phyloP scores from a whole-genome alignment of 1,140 invertebrate genomes.

The Campodea augens region DNA sequence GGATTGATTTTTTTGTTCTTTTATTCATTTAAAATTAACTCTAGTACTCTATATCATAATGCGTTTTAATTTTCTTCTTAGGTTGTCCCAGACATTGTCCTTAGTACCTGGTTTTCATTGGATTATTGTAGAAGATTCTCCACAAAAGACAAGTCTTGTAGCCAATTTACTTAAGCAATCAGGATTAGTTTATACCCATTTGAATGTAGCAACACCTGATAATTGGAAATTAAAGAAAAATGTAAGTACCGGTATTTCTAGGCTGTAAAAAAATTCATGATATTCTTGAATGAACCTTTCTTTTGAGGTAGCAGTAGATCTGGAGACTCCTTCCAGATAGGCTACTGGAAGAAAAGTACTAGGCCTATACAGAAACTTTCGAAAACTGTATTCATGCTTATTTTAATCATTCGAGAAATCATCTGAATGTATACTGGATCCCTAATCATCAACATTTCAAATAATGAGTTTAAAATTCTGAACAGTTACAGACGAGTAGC shows the following conservation, averaged over 20 bases:
- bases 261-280: no score
- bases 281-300: no score
- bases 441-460: no score
- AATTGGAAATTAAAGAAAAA: slow-evolving; percentile 41
- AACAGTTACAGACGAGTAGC: no score
- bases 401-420: no score
- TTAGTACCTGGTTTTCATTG: slow-evolving; percentile 81
- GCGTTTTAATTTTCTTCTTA: slow-evolving; percentile 18
- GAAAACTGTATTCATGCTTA: no score
- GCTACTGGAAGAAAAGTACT: no score
- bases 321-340: no score
- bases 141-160: slow-evolving; percentile 53
- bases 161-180: slow-evolving; percentile 54
- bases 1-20: not conserved
- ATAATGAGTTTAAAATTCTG: no score
- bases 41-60: not conserved
- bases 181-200: slow-evolving; percentile 53
- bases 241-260: slow-evolving; percentile 23
- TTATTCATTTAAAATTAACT: not conserved
- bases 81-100: slow-evolving; percentile 74
- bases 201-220: slow-evolving; percentile 48
- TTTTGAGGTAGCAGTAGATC: no score
- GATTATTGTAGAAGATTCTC: slow-evolving; percentile 84
- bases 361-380: no score
- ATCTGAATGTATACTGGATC: no score